A percentile compares a stretch with the other conserved stretches of the same genome.
These are phyloP conservation scores for Monomorium pharaonis DNA, from an alignment of 1,140 invertebrate species.

Conservation along the genomic window DNA sequence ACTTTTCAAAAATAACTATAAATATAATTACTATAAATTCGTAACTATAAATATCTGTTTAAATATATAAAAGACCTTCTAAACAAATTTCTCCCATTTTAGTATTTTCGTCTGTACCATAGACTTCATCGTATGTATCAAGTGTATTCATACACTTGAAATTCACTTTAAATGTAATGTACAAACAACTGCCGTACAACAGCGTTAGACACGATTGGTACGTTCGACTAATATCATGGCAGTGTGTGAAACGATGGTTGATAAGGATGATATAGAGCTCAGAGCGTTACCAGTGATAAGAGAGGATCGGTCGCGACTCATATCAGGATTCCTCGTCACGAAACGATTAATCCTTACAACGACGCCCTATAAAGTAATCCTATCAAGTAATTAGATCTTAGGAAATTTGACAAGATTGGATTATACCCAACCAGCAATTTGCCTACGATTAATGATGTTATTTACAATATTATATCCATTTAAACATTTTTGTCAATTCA, in stretches of 20 bases:
- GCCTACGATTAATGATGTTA: constrained; percentile 43
- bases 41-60: background rate
- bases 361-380: constrained; percentile 37
- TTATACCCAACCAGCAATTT: constrained; percentile 15
- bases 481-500: background rate
- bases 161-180: constrained; percentile 9
- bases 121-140: background rate
- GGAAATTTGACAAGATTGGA: constrained; percentile 27
- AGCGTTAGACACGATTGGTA: constrained; percentile 48
- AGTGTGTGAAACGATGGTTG: constrained; percentile 17
- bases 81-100: background rate
- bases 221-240: constrained; percentile 44
- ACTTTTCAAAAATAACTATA: background rate
- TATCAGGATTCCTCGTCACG: constrained; percentile 43
- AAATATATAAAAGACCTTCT: background rate
- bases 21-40: no score
- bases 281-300: constrained; percentile 45
- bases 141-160: background rate
- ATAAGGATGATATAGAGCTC: constrained; percentile 57
- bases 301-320: constrained; percentile 40
- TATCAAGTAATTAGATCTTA: constrained; percentile 45
- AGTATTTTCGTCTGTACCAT: background rate
- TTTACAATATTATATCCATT: background rate
- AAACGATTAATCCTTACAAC: constrained; percentile 56
- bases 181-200: background rate